A percentile compares a stretch with the other conserved stretches of the same genome.
Evolutionary conservation across 1,140 invertebrate genomes (phyloP).

Genomic region (Bombus superbus): DNA sequence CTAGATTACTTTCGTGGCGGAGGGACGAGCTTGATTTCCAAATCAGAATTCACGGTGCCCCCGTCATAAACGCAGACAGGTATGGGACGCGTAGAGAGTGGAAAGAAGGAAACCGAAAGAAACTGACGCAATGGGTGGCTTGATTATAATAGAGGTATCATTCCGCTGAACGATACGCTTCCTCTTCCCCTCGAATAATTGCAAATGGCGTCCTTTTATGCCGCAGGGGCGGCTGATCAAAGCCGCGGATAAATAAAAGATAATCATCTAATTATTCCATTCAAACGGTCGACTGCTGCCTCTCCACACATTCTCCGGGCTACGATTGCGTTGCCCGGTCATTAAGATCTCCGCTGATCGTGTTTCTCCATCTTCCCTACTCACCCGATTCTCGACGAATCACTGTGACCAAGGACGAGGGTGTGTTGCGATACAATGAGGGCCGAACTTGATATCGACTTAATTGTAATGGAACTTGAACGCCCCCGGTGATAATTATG

Average conservation of each 20-base stretch:
- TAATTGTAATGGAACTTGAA: constrained; percentile 34
- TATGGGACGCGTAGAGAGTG: neutral
- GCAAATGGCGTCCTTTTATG: constrained; percentile 78
- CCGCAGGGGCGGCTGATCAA: constrained; percentile 73
- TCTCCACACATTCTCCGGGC: constrained; percentile 33
- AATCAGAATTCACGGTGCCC: neutral
- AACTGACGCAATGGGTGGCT: constrained; percentile 78
- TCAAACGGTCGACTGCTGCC: constrained; percentile 63
- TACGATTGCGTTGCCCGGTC: constrained; percentile 61
- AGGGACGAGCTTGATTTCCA: neutral
- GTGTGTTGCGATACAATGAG: constrained; percentile 41
- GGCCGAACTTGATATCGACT: constrained; percentile 19
- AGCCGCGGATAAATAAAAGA: constrained; percentile 78
- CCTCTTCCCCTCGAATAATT: constrained; percentile 77
- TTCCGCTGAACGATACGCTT: constrained; percentile 73
- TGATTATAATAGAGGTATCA: constrained; percentile 82
- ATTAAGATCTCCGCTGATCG: constrained; percentile 69
- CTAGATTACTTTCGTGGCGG: neutral
- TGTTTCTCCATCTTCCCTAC: constrained; percentile 53
- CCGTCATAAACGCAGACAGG: neutral
- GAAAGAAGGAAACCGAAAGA: constrained; percentile 33
- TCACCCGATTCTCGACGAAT: constrained; percentile 55
- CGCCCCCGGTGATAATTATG: constrained; percentile 14
- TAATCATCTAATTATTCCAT: constrained; percentile 80
- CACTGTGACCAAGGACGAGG: constrained; percentile 56